Conservation (phyloP, 2,888 invertebrate genomes). For the Belgica antarctica region DNA sequence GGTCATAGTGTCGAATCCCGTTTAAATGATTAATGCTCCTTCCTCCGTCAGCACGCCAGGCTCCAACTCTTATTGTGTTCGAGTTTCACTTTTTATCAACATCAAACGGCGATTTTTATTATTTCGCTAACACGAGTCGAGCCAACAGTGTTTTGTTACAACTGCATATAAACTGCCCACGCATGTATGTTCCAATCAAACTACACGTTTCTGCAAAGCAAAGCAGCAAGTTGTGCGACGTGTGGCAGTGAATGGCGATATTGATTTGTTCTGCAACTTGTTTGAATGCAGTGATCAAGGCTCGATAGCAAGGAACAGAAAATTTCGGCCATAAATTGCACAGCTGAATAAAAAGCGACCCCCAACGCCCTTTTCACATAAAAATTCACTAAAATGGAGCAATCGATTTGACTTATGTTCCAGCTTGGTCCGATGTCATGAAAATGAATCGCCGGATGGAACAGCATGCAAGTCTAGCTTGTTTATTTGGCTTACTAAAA, state of each 20-base stretch:
- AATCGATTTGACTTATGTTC: too few species aligned
- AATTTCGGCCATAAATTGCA: too few species aligned
- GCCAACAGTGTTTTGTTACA: background rate
- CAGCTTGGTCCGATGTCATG: background rate
- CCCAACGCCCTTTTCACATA: too few species aligned
- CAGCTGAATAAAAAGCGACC: too few species aligned
- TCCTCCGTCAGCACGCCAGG: background rate
- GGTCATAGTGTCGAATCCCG: too few species aligned
- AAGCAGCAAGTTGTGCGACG: conserved; percentile 6
- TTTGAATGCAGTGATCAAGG: too few species aligned
- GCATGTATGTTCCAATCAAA: background rate
- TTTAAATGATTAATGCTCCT: conserved; percentile 3
- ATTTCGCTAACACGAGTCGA: background rate
- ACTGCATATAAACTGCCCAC: background rate
- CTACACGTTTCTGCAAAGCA: too few species aligned
- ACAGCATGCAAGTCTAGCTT: background rate
- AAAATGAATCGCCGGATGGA: background rate
- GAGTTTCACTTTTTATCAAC: background rate
- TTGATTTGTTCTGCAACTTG: conserved; percentile 4
- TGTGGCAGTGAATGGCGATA: conserved; percentile 1
- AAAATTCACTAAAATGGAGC: too few species aligned
- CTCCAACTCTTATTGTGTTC: background rate
- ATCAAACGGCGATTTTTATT: background rate
- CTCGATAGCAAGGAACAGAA: too few species aligned
- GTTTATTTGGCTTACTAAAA: conserved; percentile 4